phyloP scores from a whole-genome alignment of 1,140 invertebrate species.

The Drosophila truncata region DNA sequence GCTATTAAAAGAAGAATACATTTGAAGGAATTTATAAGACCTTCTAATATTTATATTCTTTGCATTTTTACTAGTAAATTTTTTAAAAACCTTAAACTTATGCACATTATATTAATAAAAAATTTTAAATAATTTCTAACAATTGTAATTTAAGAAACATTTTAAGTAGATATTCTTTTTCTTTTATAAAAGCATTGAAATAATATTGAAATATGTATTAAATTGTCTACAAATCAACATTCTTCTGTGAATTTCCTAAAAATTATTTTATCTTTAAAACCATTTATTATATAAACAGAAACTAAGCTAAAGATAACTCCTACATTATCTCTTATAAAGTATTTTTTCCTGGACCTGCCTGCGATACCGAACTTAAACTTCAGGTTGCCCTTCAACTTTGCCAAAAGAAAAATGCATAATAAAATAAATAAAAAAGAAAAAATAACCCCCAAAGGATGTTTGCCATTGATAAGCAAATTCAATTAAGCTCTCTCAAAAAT shows the following conservation, averaged over 20 bases:
- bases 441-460: slow-evolving; percentile 61
- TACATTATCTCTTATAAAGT: neutral
- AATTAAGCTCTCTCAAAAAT: slow-evolving; percentile 24
- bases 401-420: neutral
- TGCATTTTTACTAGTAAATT: too few species aligned
- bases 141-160: too few species aligned
- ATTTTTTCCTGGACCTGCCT: neutral
- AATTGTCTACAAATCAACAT: neutral
- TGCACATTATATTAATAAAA: too few species aligned
- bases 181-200: neutral
- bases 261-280: neutral
- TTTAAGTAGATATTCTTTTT: too few species aligned
- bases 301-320: neutral
- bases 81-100: too few species aligned
- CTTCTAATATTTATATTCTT: too few species aligned
- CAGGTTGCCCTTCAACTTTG: slow-evolving; percentile 64
- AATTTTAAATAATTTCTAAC: neutral
- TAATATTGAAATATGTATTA: neutral
- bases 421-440: neutral
- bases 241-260: too few species aligned
- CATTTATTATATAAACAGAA: neutral
- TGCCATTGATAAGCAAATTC: slow-evolving; percentile 63
- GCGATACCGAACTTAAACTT: slow-evolving; percentile 72
- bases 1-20: neutral
- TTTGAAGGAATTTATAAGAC: neutral